phyloP scores from a whole-genome alignment of 2,888 invertebrate genomes.

The Ectemnius continuus region DNA sequence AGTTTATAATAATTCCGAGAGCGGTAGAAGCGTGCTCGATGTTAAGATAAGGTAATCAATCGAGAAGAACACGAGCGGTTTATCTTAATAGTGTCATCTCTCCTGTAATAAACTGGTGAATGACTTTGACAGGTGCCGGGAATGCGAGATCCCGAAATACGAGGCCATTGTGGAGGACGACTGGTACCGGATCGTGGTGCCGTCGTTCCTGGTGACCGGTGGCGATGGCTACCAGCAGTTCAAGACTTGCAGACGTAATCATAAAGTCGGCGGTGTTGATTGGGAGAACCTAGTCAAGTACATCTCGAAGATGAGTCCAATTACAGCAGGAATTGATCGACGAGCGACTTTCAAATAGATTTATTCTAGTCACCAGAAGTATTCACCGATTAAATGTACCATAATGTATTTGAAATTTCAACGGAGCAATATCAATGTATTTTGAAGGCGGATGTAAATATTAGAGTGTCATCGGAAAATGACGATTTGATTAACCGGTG shows the following conservation, averaged over 20 bases:
- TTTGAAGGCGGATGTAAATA: too few relatives aligned
- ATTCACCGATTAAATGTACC: too few relatives aligned
- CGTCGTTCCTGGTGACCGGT: slow-evolving; percentile 79
- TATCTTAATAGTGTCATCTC: not conserved
- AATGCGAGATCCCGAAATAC: slow-evolving; percentile 84
- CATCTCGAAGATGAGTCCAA: slow-evolving; percentile 79
- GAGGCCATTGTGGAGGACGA: slow-evolving; percentile 80
- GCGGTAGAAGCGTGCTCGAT: slow-evolving; percentile 48
- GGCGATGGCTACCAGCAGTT: slow-evolving; percentile 84
- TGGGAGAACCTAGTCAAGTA: slow-evolving; percentile 80
- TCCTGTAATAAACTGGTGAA: not conserved
- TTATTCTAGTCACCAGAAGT: too few relatives aligned
- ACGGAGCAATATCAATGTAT: too few relatives aligned
- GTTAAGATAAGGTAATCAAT: slow-evolving; percentile 64
- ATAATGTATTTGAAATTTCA: too few relatives aligned
- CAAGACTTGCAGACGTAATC: slow-evolving; percentile 79
- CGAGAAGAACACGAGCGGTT: not conserved
- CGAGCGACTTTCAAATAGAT: slow-evolving; percentile 77
- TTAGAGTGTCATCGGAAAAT: too few relatives aligned
- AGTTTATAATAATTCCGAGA: slow-evolving; percentile 55
- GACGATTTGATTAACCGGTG: too few relatives aligned
- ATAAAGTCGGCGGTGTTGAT: slow-evolving; percentile 79
- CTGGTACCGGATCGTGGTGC: slow-evolving; percentile 82
- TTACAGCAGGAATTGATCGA: slow-evolving; percentile 80
- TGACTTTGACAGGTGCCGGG: slow-evolving; percentile 78